Percentiles rank a stretch among this genome's conserved stretches.
Conservation (phyloP, 2,797 vertebrate genomes). For the Sparus aurata region DNA sequence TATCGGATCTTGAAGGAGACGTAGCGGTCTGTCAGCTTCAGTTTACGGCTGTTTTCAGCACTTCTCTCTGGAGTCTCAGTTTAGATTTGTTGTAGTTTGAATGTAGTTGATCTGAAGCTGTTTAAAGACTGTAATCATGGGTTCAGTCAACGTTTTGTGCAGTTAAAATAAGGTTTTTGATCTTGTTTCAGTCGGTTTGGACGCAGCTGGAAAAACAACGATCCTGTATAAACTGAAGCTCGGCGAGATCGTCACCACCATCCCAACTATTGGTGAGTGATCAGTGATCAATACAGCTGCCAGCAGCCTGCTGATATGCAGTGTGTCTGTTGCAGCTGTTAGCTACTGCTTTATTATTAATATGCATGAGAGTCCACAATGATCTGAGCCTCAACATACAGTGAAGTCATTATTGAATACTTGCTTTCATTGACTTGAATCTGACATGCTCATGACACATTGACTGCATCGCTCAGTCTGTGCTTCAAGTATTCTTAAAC, state of each 20-base stretch:
- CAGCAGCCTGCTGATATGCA: background rate
- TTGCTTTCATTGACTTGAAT: too few species aligned
- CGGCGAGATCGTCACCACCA: conserved; percentile 97
- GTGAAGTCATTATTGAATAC: too few species aligned
- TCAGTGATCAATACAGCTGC: background rate
- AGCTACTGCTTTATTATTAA: too few species aligned
- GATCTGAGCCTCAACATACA: too few species aligned
- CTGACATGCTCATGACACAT: too few species aligned
- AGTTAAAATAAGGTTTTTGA: background rate
- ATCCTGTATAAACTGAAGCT: conserved; percentile 98
- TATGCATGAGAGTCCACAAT: too few species aligned
- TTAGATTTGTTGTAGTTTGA: background rate
- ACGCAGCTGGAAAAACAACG: conserved; percentile 97
- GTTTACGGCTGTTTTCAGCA: background rate
- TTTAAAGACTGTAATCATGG: too few species aligned
- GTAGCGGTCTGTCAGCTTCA: background rate
- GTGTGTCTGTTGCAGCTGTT: background rate
- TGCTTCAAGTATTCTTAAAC: too few species aligned
- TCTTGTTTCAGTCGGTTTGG: conserved; percentile 90
- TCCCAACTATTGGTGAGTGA: conserved; percentile 91
- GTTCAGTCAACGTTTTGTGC: background rate
- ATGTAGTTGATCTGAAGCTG: too few species aligned
- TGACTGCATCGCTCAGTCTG: too few species aligned
- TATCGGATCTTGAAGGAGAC: background rate
- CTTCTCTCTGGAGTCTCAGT: background rate